Evolutionary conservation across 2,797 vertebrate genomes (phyloP).

Genomic region (Adrianichthys oophorus): DNA sequence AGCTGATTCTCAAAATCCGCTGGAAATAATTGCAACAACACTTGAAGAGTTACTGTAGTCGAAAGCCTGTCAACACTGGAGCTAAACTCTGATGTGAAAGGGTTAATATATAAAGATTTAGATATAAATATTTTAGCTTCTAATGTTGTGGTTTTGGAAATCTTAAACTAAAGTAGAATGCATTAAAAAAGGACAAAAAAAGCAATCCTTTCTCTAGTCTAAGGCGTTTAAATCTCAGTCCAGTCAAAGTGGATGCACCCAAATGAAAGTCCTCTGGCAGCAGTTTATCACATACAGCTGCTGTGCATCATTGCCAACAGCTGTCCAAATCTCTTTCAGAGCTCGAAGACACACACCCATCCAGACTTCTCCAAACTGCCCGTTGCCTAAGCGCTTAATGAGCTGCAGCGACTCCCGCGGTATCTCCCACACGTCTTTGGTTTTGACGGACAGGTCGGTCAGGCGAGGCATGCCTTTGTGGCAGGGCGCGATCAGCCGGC

Average conservation of each 20-base stretch:
- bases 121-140: too few relatives aligned
- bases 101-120: too few relatives aligned
- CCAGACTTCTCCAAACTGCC: conserved; percentile 99
- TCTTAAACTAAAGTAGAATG: too few relatives aligned
- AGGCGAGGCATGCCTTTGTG: conserved; percentile 99
- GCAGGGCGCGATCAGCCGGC: conserved; percentile 96
- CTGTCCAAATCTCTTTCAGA: conserved; percentile 18
- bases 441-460: conserved; percentile 99
- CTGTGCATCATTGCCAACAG: conserved; percentile 36
- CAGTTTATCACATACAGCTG: conserved; percentile 29
- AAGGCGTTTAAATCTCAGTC: neutral
- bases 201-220: neutral
- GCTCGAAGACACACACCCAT: conserved; percentile 88
- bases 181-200: neutral
- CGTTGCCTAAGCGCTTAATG: conserved; percentile 98
- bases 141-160: too few relatives aligned
- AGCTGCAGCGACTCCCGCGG: conserved; percentile 98
- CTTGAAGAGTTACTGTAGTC: too few relatives aligned
- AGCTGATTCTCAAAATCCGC: too few relatives aligned
- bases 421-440: conserved; percentile 99
- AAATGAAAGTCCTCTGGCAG: conserved; percentile 9
- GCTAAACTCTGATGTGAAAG: too few relatives aligned
- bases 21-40: too few relatives aligned
- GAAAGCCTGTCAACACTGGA: too few relatives aligned
- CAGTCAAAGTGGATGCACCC: neutral